These are phyloP conservation scores for Alitta virens DNA, from an alignment of 2,888 invertebrate genomes.

Conservation along the genomic window DNA sequence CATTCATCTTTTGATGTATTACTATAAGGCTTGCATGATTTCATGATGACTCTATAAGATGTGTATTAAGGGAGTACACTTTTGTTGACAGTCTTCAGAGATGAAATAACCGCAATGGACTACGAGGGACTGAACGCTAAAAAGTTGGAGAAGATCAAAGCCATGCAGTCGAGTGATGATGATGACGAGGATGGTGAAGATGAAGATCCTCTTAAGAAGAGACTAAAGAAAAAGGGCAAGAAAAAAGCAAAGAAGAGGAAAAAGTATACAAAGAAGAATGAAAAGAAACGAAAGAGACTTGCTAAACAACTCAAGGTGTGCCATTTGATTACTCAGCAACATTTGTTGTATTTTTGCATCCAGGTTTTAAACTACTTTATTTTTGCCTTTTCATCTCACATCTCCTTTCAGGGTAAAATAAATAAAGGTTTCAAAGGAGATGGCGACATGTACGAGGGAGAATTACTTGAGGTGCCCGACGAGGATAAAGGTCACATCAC, in stretches of 20 bases:
- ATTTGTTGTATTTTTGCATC: too few species aligned
- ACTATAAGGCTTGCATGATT: too few species aligned
- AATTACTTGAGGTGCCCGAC: conserved; percentile 1
- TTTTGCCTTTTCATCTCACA: too few species aligned
- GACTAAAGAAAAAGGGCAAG: conserved; percentile 10
- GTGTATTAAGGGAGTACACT: too few species aligned
- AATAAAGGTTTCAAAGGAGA: conserved; percentile 16
- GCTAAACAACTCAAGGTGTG: not conserved
- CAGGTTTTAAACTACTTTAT: too few species aligned
- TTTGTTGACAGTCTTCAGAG: conserved; percentile 1
- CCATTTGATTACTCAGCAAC: not conserved
- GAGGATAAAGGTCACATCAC: conserved; percentile 23
- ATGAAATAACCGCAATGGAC: conserved; percentile 17
- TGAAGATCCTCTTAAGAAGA: conserved; percentile 6
- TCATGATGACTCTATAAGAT: not conserved
- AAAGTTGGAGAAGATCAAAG: conserved; percentile 21
- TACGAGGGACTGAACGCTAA: conserved; percentile 24
- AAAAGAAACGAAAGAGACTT: not conserved
- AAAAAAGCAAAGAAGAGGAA: conserved; percentile 13
- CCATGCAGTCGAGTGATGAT: not conserved
- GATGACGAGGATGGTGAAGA: conserved; percentile 3
- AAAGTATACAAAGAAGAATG: conserved; percentile 3
- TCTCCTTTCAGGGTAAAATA: conserved; percentile 14
- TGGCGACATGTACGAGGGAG: conserved; percentile 20
- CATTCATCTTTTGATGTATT: too few species aligned